phyloP scores from a whole-genome alignment of 92 coral and sea anemone species.

The Palythoa grandiflora region DNA sequence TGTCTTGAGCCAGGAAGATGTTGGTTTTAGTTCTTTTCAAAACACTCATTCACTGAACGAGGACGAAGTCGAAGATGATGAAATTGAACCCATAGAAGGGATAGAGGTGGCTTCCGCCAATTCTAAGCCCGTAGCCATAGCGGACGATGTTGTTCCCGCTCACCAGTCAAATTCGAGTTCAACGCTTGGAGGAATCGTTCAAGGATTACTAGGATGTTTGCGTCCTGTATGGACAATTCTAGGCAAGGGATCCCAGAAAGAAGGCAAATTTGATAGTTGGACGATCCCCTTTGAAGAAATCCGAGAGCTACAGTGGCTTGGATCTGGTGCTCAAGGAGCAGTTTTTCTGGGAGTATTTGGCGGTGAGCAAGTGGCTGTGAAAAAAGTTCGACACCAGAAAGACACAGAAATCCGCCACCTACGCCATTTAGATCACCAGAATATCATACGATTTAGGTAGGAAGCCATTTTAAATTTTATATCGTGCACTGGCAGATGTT shows the following conservation, averaged over 20 bases:
- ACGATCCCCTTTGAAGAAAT: slow-evolving; percentile 88
- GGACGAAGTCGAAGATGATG: slow-evolving; percentile 26
- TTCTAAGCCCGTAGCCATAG: slow-evolving; percentile 9
- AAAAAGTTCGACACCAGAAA: slow-evolving; percentile 84
- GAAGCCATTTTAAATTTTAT: background rate
- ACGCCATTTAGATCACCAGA: slow-evolving; percentile 80
- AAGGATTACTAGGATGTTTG: slow-evolving; percentile 82
- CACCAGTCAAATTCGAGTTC: slow-evolving; percentile 26
- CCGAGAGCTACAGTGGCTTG: slow-evolving; percentile 83
- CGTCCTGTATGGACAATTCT: slow-evolving; percentile 87
- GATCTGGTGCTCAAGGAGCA: slow-evolving; percentile 92
- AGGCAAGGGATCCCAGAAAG: slow-evolving; percentile 78
- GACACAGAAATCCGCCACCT: slow-evolving; percentile 89
- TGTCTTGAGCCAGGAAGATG: slow-evolving; percentile 15
- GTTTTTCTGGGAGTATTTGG: slow-evolving; percentile 82
- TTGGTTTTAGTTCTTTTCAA: slow-evolving; percentile 21
- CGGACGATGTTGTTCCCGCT: slow-evolving; percentile 13
- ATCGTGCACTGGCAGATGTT: background rate
- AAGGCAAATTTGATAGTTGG: slow-evolving; percentile 77
- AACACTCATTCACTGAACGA: slow-evolving; percentile 23
- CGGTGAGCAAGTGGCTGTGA: slow-evolving; percentile 88
- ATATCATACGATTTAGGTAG: slow-evolving; percentile 87
- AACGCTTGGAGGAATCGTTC: slow-evolving; percentile 76
- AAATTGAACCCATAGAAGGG: background rate
- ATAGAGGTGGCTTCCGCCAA: background rate